Percentiles rank a stretch among this genome's conserved stretches.
These are phyloP conservation scores for Idris sp. DNA, from an alignment of 1,140 invertebrate genomes.

Conservation along the genomic window DNA sequence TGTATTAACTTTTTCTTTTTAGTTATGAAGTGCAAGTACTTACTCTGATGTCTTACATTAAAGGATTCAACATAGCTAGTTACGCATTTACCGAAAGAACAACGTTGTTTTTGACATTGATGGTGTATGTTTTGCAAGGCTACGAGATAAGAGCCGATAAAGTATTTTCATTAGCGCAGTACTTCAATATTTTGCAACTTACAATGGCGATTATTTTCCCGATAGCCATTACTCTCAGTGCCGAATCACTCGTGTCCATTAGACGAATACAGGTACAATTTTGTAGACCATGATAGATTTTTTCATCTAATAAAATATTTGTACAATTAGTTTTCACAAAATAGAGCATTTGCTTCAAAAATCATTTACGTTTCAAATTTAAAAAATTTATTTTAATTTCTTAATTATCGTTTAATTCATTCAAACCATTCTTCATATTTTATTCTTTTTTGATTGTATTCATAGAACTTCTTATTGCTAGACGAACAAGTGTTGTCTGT, in stretches of 20 bases:
- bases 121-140: conserved; percentile 83
- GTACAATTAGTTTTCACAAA: no score
- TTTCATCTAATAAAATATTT: no score
- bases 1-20: no score
- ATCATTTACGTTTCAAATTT: no score
- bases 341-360: no score
- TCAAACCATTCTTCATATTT: neutral
- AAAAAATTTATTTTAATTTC: no score
- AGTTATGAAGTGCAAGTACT: conserved; percentile 84
- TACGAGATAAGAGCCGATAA: conserved; percentile 82
- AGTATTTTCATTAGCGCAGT: conserved; percentile 86
- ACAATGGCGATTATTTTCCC: conserved; percentile 87
- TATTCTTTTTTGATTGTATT: conserved; percentile 1
- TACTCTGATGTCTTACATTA: conserved; percentile 83
- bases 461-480: conserved; percentile 56
- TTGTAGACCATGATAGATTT: neutral
- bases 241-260: conserved; percentile 83
- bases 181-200: conserved; percentile 85
- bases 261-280: conserved; percentile 80
- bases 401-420: no score
- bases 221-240: conserved; percentile 79
- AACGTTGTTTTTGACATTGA: conserved; percentile 84
- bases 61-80: conserved; percentile 83
- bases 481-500: conserved; percentile 47
- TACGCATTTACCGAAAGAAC: conserved; percentile 84